phyloP scores from a whole-genome alignment of 1,140 invertebrate genomes.

The Drosophila littoralis region DNA sequence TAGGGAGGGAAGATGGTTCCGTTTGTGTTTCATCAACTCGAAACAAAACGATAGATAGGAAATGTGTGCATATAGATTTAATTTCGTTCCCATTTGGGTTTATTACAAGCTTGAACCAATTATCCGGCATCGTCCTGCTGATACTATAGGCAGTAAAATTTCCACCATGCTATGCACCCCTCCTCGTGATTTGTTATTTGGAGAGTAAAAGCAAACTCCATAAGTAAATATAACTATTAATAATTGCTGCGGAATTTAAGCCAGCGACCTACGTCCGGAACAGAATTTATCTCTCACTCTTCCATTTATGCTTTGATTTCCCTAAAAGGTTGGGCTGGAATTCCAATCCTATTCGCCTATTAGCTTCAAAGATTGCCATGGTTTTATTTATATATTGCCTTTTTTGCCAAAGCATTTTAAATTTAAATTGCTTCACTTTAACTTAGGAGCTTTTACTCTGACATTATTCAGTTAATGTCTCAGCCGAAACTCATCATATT shows the following conservation, averaged over 20 bases:
- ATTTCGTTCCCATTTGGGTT: not conserved
- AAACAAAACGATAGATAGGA: slow-evolving; percentile 6
- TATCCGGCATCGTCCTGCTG: no score
- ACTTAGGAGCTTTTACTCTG: not conserved
- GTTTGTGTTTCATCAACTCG: not conserved
- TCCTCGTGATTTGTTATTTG: no score
- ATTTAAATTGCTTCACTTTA: not conserved
- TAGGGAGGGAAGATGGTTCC: not conserved
- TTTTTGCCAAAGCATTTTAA: not conserved
- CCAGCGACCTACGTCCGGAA: no score
- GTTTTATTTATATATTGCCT: not conserved
- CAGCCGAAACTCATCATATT: not conserved
- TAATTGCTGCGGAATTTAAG: no score
- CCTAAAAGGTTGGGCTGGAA: no score
- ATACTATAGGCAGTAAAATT: not conserved
- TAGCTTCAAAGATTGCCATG: no score
- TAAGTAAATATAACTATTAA: no score
- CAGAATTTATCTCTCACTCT: no score
- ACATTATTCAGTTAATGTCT: not conserved
- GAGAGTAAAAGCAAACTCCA: no score
- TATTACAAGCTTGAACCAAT: not conserved
- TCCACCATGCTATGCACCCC: not conserved
- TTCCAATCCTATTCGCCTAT: no score
- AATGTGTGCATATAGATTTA: not conserved
- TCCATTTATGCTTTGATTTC: no score